Evolutionary conservation across 2,888 invertebrate species (phyloP).

Genomic region (Spisula solida): DNA sequence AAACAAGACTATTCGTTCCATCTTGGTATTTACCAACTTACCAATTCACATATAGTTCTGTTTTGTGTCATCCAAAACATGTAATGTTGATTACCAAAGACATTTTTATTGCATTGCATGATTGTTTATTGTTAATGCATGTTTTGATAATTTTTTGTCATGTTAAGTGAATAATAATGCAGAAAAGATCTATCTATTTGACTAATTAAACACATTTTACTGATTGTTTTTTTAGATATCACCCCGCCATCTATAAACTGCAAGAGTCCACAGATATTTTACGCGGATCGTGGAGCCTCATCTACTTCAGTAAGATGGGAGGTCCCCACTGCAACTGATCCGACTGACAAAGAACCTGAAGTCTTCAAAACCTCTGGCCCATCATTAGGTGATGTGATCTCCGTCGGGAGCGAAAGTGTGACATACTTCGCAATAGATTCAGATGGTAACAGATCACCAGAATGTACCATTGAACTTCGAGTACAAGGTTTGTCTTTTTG

Average conservation of each 20-base stretch:
- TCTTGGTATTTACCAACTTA: no score
- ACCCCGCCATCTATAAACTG: constrained; percentile 31
- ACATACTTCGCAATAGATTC: constrained; percentile 46
- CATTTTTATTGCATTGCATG: no score
- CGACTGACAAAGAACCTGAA: constrained; percentile 5
- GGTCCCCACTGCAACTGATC: constrained; percentile 31
- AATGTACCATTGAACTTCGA: constrained; percentile 44
- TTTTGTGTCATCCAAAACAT: no score
- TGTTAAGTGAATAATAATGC: no score
- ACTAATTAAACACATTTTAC: no score
- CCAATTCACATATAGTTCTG: no score
- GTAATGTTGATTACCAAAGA: no score
- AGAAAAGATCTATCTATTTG: no score
- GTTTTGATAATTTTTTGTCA: no score
- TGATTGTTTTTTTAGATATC: neutral
- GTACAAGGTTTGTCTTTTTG: constrained; percentile 37
- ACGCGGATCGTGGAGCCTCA: constrained; percentile 29
- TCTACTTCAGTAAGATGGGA: constrained; percentile 38
- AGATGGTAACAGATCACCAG: constrained; percentile 38
- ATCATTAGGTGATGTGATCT: constrained; percentile 20
- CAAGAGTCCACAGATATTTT: constrained; percentile 44
- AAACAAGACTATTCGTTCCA: no score
- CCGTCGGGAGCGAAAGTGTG: constrained; percentile 45
- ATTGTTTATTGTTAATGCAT: no score
- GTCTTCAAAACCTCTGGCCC: constrained; percentile 43